Percentiles rank a stretch among this genome's conserved stretches.
phyloP scores from a whole-genome alignment of 2,888 invertebrate species.

The Philonicus albiceps region DNA sequence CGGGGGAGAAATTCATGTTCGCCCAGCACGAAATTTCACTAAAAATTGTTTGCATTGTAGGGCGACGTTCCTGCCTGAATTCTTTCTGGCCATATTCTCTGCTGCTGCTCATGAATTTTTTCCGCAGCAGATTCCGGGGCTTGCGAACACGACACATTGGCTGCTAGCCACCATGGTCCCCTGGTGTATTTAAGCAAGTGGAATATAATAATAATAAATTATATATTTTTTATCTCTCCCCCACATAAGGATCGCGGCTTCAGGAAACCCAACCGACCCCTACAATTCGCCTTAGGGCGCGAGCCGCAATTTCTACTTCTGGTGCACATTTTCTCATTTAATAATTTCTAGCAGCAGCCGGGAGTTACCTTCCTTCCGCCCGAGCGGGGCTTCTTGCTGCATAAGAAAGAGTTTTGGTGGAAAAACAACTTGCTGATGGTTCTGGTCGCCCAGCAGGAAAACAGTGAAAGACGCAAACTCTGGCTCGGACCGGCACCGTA shows the following conservation, averaged over 20 bases:
- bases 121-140: neutral
- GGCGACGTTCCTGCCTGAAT: neutral
- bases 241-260: neutral
- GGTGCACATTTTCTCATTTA: neutral
- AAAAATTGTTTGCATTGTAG: constrained; percentile 63
- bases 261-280: neutral
- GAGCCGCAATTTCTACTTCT: neutral
- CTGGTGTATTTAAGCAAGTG: constrained; percentile 63
- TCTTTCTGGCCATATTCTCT: neutral
- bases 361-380: neutral
- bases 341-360: neutral
- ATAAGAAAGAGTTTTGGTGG: neutral
- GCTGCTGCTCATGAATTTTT: neutral
- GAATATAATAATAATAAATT: constrained; percentile 65
- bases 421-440: neutral
- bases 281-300: neutral
- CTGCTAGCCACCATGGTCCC: constrained; percentile 52
- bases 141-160: neutral
- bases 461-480: constrained; percentile 64
- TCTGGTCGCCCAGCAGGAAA: constrained; percentile 57
- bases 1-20: constrained; percentile 55
- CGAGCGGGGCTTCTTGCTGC: neutral
- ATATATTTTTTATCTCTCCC: constrained; percentile 60
- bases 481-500: constrained; percentile 50
- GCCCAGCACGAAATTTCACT: constrained; percentile 64